These are phyloP conservation scores for Halcyon badia DNA, from an alignment of 2,797 vertebrate genomes.

Conservation along the genomic window DNA sequence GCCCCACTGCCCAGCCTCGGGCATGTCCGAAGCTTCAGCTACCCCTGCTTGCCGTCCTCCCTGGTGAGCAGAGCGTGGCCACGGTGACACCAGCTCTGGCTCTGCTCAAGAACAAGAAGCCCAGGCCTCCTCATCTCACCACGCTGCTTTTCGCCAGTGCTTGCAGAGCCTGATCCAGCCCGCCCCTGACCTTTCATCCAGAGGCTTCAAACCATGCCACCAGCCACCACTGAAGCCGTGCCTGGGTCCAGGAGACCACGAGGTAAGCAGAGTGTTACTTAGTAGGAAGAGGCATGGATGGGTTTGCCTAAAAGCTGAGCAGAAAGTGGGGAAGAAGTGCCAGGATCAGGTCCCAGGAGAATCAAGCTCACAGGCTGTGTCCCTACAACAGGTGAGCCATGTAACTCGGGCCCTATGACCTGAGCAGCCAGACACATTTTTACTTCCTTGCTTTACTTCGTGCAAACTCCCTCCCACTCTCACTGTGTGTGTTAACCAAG, in stretches of 20 bases:
- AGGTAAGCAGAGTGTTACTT: not conserved
- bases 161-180: not conserved
- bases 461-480: not conserved
- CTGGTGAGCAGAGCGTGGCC: not conserved
- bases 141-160: not conserved
- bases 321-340: not conserved
- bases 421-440: not conserved
- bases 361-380: not conserved
- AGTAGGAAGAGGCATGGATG: not conserved
- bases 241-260: not conserved
- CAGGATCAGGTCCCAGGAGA: not conserved
- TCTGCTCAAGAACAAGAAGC: not conserved
- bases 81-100: not conserved
- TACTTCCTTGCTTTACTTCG: not conserved
- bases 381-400: not conserved
- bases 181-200: not conserved
- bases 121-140: not conserved
- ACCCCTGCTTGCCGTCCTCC: not conserved
- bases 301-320: not conserved
- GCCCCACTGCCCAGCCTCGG: not conserved
- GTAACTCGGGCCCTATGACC: not conserved
- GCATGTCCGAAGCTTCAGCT: not conserved
- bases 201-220: rapidly evolving
- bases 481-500: not conserved
- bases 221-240: rapidly evolving